phyloP scores from a whole-genome alignment of 2,888 invertebrate genomes.

The Brassicogethes aeneus region DNA sequence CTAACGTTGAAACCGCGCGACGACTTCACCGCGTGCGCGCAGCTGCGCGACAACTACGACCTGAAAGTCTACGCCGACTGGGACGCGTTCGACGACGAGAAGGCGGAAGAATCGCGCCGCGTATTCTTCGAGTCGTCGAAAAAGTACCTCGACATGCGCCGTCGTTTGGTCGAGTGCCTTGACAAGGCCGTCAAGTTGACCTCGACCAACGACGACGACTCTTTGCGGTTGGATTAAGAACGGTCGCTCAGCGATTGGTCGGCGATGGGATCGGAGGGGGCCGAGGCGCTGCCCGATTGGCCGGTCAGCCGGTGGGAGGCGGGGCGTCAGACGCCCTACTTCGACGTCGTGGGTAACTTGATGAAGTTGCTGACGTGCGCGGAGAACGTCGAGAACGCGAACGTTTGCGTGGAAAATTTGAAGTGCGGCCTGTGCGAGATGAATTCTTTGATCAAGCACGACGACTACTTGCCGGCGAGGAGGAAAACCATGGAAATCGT shows the following conservation, averaged over 20 bases:
- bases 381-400: background rate
- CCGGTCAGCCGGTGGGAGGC: slow-evolving; percentile 20
- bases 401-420: slow-evolving; percentile 13
- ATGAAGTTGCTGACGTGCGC: background rate
- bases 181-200: background rate
- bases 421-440: slow-evolving; percentile 13
- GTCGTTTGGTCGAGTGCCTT: slow-evolving; percentile 20
- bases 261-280: slow-evolving; percentile 7
- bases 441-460: slow-evolving; percentile 31
- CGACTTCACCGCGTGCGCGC: slow-evolving; percentile 51
- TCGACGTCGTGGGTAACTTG: background rate
- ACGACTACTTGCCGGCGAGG: slow-evolving; percentile 29
- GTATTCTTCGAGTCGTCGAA: background rate
- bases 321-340: no score
- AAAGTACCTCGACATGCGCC: slow-evolving; percentile 25
- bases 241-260: background rate
- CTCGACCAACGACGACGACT: background rate
- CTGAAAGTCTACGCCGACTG: slow-evolving; percentile 60
- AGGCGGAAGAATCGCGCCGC: slow-evolving; percentile 36
- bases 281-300: slow-evolving; percentile 30
- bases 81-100: slow-evolving; percentile 47
- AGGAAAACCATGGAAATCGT: slow-evolving; percentile 47
- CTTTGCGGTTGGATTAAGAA: background rate
- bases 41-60: slow-evolving; percentile 67
- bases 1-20: slow-evolving; percentile 48